A percentile compares a stretch with the other conserved stretches of the same genome.
phyloP scores from a whole-genome alignment of 2,888 invertebrate genomes.

The Arctia plantaginis region DNA sequence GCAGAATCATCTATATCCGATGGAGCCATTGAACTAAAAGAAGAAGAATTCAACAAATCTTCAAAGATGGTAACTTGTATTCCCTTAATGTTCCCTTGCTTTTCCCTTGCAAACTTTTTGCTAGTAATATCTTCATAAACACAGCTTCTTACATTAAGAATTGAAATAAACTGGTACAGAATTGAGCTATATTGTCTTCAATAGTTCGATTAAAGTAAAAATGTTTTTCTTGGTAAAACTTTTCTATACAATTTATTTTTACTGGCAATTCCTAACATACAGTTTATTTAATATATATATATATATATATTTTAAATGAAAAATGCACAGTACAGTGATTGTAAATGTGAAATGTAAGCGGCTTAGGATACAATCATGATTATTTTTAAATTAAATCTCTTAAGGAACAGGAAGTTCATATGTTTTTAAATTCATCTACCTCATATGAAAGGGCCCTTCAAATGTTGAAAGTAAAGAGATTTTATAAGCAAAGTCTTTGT shows the following conservation, averaged over 20 bases:
- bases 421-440: slow-evolving; percentile 1
- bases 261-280: not conserved
- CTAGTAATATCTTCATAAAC: not conserved
- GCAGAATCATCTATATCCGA: too few relatives aligned
- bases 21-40: too few relatives aligned
- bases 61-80: not conserved
- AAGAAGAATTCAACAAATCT: not conserved
- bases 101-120: not conserved
- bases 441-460: not conserved
- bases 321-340: not conserved
- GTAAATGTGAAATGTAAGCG: not conserved
- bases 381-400: not conserved
- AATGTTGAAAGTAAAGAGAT: not conserved
- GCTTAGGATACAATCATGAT: not conserved
- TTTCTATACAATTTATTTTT: not conserved
- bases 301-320: not conserved
- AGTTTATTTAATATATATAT: not conserved
- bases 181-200: not conserved
- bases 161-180: not conserved
- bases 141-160: not conserved
- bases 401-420: not conserved
- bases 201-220: not conserved
- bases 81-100: not conserved
- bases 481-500: not conserved
- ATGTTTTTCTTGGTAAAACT: not conserved